Evolutionary conservation across 2,797 vertebrate species (phyloP).

Genomic region (Sebastes alutus): DNA sequence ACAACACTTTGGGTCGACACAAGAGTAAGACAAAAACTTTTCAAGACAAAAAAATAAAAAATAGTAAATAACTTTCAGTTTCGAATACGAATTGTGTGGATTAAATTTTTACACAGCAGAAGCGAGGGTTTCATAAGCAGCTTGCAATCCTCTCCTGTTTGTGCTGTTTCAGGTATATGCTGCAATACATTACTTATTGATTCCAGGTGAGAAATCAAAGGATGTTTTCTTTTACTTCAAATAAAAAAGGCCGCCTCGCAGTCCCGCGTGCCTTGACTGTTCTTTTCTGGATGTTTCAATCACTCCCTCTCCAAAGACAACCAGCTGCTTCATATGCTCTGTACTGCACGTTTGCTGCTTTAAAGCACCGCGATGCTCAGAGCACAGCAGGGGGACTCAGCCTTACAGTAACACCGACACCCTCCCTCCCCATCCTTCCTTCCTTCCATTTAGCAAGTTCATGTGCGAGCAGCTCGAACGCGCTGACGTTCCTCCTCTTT

Average conservation of each 20-base stretch:
- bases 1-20: not conserved
- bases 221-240: conserved; percentile 14
- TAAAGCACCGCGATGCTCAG: conserved; percentile 26
- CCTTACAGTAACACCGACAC: conserved; percentile 36
- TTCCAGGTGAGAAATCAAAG: conserved; percentile 45
- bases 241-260: not conserved
- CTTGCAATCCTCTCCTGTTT: conserved; percentile 3
- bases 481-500: conserved; percentile 14
- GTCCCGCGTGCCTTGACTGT: not conserved
- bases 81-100: not conserved
- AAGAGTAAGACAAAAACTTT: not conserved
- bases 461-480: conserved; percentile 23
- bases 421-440: conserved; percentile 12
- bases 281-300: conserved; percentile 9
- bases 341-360: conserved; percentile 26
- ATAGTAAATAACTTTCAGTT: not conserved
- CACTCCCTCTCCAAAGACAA: conserved; percentile 1
- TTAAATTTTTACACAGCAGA: not conserved
- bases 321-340: not conserved
- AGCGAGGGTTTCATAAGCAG: not conserved
- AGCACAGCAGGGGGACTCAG: conserved; percentile 34
- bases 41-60: not conserved
- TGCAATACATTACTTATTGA: conserved; percentile 50
- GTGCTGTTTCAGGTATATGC: conserved; percentile 1
- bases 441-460: conserved; percentile 27